These are phyloP conservation scores for Oostethus manadensis DNA, from an alignment of 2,113 vertebrate genomes.

Conservation along the genomic window DNA sequence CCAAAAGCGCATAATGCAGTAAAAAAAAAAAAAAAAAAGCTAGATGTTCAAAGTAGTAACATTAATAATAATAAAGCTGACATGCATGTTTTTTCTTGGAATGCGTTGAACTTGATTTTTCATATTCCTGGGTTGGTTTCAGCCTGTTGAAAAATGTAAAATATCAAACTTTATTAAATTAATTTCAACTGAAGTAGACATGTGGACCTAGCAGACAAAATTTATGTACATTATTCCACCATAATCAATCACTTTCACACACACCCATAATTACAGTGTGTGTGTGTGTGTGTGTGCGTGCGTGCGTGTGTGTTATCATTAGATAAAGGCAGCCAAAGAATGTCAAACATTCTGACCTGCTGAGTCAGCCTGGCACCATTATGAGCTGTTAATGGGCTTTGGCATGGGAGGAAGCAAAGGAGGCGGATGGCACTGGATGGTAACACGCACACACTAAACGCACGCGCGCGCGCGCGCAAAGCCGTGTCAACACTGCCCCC, in stretches of 20 bases:
- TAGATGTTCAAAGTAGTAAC: too few species aligned
- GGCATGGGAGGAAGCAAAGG: conserved; percentile 21
- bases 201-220: too few species aligned
- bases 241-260: conserved; percentile 6
- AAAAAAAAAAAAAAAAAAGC: too few species aligned
- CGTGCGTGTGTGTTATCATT: conserved; percentile 13
- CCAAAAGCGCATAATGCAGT: too few species aligned
- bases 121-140: too few species aligned
- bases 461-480: conserved; percentile 1
- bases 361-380: conserved; percentile 46
- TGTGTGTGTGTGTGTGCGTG: background rate
- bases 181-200: too few species aligned
- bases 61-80: too few species aligned
- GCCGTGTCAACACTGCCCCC: conserved; percentile 14
- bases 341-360: conserved; percentile 36
- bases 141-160: too few species aligned
- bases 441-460: conserved; percentile 9
- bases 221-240: too few species aligned
- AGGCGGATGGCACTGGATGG: conserved; percentile 29
- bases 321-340: conserved; percentile 7
- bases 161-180: too few species aligned
- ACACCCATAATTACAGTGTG: background rate
- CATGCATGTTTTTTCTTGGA: too few species aligned
- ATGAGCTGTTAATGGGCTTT: conserved; percentile 32
- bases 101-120: too few species aligned